These are phyloP conservation scores for Flabesymbios commensalis DNA, from an alignment of 2,888 invertebrate genomes.

Conservation along the genomic window DNA sequence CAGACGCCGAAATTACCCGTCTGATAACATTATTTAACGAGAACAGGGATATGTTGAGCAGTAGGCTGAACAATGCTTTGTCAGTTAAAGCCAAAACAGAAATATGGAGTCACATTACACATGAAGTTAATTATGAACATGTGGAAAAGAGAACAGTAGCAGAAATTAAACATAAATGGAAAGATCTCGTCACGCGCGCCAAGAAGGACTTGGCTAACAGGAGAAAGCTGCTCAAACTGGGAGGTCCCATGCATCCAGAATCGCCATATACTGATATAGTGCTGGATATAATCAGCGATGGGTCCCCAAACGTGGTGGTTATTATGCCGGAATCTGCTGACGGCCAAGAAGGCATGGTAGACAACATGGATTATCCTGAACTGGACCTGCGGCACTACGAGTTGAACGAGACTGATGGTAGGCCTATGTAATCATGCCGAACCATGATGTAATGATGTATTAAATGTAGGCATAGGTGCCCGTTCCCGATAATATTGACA, in stretches of 20 bases:
- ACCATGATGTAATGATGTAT: no score
- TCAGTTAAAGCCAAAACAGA: background rate
- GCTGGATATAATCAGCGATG: background rate
- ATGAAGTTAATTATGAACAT: background rate
- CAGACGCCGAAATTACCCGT: background rate
- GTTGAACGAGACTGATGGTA: no score
- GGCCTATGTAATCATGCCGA: no score
- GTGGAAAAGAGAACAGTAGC: background rate
- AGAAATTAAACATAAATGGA: background rate
- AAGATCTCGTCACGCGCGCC: background rate
- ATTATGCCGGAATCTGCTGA: no score
- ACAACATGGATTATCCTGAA: no score
- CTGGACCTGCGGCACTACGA: no score
- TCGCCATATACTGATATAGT: background rate
- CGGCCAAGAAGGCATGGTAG: no score
- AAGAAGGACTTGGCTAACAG: background rate
- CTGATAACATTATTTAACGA: background rate
- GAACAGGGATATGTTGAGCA: background rate
- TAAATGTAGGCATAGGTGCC: no score
- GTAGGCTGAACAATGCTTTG: background rate
- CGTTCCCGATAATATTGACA: no score
- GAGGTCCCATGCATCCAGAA: background rate
- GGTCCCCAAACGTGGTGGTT: background rate
- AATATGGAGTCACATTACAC: background rate
- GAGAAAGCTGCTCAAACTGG: background rate